Evolutionary conservation across 2,797 vertebrate genomes (phyloP).

Genomic region (Cyclura pinguis): DNA sequence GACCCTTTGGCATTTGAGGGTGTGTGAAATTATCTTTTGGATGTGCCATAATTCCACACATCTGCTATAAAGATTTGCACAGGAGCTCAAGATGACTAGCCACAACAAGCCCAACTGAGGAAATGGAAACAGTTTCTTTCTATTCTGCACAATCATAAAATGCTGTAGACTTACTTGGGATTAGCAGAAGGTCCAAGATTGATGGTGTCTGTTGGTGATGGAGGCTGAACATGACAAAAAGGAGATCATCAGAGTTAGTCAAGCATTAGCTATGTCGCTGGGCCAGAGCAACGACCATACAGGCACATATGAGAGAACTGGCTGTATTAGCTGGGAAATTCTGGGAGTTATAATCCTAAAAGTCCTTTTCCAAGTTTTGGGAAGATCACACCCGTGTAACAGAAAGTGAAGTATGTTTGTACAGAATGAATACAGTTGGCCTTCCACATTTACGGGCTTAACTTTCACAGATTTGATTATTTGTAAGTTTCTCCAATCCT

Average conservation of each 20-base stretch:
- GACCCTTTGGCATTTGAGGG: neutral
- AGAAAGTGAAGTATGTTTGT: neutral
- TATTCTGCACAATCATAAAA: neutral
- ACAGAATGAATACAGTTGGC: neutral
- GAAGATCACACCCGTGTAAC: neutral
- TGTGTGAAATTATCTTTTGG: too few species aligned
- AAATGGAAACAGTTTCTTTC: neutral
- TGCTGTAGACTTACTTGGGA: constrained; percentile 88
- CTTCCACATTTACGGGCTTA: too few species aligned
- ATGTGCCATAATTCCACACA: neutral
- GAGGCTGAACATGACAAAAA: constrained; percentile 73
- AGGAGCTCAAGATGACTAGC: neutral
- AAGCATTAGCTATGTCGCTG: neutral
- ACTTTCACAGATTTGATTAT: too few species aligned
- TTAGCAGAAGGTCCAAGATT: constrained; percentile 96
- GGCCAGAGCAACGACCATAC: neutral
- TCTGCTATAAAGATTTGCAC: neutral
- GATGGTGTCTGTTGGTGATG: constrained; percentile 84
- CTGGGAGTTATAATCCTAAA: too few species aligned
- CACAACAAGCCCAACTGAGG: neutral
- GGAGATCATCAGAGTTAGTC: neutral
- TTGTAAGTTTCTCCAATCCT: too few species aligned
- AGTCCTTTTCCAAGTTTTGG: too few species aligned
- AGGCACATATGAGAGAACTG: too few species aligned
- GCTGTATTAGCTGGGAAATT: too few species aligned